Percentiles rank a stretch among this genome's conserved stretches.
These are phyloP conservation scores for Athalia rosae DNA, from an alignment of 2,888 invertebrate species.

Conservation along the genomic window DNA sequence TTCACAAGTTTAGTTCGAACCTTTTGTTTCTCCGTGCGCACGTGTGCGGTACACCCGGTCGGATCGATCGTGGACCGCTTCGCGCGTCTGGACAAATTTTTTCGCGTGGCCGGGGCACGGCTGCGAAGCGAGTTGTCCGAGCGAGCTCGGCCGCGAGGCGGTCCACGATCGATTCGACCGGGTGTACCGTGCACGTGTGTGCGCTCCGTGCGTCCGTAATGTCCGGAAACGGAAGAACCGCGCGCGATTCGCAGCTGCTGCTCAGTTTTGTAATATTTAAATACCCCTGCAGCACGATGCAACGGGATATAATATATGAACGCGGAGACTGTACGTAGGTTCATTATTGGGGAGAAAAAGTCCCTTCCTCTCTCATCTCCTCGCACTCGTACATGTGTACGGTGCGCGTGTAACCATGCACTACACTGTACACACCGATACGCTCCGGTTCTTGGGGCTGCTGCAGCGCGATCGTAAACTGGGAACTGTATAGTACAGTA, in stretches of 20 bases:
- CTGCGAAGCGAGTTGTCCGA: too few relatives aligned
- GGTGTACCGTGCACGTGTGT: background rate
- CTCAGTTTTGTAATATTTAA: constrained; percentile 43
- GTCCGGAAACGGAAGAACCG: constrained; percentile 38
- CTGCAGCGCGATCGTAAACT: background rate
- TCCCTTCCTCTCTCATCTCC: background rate
- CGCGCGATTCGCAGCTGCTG: constrained; percentile 35
- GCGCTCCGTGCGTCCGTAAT: background rate
- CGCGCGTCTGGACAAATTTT: too few relatives aligned
- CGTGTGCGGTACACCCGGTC: too few relatives aligned
- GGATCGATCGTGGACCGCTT: too few relatives aligned
- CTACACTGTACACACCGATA: too few relatives aligned
- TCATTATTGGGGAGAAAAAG: constrained; percentile 12
- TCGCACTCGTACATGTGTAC: too few relatives aligned
- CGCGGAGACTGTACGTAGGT: background rate
- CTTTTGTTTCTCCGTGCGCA: background rate
- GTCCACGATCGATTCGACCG: too few relatives aligned
- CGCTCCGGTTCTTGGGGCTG: background rate
- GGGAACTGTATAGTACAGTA: background rate
- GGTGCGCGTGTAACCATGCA: too few relatives aligned
- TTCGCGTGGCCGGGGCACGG: too few relatives aligned
- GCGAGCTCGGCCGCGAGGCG: too few relatives aligned
- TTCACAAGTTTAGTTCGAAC: background rate
- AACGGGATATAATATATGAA: too few relatives aligned
- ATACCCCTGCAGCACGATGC: background rate